A percentile compares a stretch with the other conserved stretches of the same genome.
Conservation (phyloP, 2,113 vertebrate genomes). For the Tenebrosternarchus preto region DNA sequence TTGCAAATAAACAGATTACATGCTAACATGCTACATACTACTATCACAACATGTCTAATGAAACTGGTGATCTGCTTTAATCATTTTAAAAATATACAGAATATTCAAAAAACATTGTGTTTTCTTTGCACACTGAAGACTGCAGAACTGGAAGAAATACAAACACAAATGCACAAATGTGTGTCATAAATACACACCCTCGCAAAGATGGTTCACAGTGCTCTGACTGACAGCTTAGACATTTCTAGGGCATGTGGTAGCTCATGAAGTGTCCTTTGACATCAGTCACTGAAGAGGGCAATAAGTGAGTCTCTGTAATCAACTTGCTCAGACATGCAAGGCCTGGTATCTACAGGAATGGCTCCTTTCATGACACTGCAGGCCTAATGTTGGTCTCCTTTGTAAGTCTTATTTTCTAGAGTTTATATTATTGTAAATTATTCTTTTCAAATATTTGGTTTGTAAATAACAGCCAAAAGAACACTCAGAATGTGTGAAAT, state of each 20-base stretch:
- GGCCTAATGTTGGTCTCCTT: no score
- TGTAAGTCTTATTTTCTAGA: no score
- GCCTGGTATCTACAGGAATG: no score
- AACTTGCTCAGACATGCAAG: slow-evolving; percentile 27
- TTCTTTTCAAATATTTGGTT: no score
- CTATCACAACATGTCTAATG: no score
- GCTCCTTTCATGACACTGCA: no score
- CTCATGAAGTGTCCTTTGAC: slow-evolving; percentile 8
- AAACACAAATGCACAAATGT: neutral
- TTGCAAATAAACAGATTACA: neutral
- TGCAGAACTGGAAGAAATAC: neutral
- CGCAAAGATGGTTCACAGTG: slow-evolving; percentile 28
- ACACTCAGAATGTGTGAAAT: neutral
- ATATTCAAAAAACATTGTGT: neutral
- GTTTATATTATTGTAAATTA: neutral
- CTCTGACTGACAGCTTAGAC: slow-evolving; percentile 22
- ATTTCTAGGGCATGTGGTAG: neutral
- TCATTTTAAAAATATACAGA: no score
- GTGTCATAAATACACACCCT: neutral
- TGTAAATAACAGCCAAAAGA: neutral
- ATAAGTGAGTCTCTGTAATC: slow-evolving; percentile 25
- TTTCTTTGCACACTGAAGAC: neutral
- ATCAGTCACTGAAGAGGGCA: slow-evolving; percentile 7
- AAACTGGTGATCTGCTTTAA: no score
- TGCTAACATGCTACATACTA: neutral